Evolutionary conservation across 2,113 vertebrate species (phyloP), one percentile per base, ranked within the genome.

Genomic region (Eublepharis macularius): DNA sequence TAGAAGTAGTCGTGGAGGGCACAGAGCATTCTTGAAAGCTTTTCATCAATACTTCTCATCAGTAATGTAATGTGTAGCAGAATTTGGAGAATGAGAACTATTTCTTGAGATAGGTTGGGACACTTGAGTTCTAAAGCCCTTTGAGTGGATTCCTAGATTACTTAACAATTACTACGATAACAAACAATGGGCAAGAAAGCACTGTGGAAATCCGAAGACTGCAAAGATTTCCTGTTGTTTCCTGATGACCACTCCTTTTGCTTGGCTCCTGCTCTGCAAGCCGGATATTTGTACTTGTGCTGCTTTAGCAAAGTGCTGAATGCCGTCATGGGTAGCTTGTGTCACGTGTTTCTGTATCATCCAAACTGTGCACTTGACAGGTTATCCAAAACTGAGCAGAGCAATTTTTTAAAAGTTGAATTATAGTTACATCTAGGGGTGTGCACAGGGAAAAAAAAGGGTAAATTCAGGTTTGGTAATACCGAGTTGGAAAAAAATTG

Each of bases 1-100:
- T 72, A 34, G 26, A 19, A 32, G 8, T 60, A 24, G 49, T 60
- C 2, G 73, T 75, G 39, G 63, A 70, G 78, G 16, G 43, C 0
- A 4, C 34, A 0, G 4, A 8, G 3, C 4, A 8, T 34, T 49
- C 2, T 36, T 10, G 17, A 17, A 43, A 74, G 54, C 19, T 39
- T 10, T 26, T 57, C 6, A 32, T n/a, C n/a, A n/a, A n/a, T n/a
- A n/a, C n/a, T 51, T 1, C 54, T 51, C 26, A 16, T 85, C 11
- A 51, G 63, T 57, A 63, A 57, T n/a, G n/a, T 39, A 60, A 60
- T 43, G 34, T 0, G 0, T 45, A 13, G 29, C 69, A n/a, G 36
- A 34, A 4, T 1, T 1, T 68, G 43, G 77, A 47, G 49, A 51
- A 76, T 8, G 54, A 21, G 26, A 65, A 1, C 14, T 39, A 51